Percentiles rank a stretch among this genome's conserved stretches.
Evolutionary conservation across 2,888 invertebrate genomes (phyloP).

Genomic region (Drosophila nr. perissopoda): DNA sequence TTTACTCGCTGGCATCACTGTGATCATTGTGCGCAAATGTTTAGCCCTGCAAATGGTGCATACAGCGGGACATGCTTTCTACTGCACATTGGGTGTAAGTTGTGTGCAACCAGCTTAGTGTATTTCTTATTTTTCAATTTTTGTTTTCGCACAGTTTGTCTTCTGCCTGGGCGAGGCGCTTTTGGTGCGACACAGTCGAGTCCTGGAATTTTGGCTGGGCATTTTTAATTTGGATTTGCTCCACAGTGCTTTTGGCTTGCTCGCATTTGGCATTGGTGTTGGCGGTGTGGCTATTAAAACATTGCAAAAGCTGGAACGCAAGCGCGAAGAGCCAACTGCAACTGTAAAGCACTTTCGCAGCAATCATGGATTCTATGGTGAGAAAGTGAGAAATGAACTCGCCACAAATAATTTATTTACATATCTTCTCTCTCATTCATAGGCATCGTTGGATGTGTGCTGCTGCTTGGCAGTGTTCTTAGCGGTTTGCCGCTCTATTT

Average conservation of each 20-base stretch:
- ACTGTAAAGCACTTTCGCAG: conserved; percentile 78
- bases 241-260: conserved; percentile 73
- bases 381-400: conserved; percentile 25
- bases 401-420: conserved; percentile 13
- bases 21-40: conserved; percentile 66
- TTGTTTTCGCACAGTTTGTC: conserved; percentile 68
- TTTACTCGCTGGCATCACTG: conserved; percentile 60
- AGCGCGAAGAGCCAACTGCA: conserved; percentile 73
- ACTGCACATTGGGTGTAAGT: conserved; percentile 83
- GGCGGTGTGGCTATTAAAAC: conserved; percentile 71
- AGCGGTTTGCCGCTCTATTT: conserved; percentile 63
- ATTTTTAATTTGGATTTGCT: conserved; percentile 60
- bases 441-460: conserved; percentile 77
- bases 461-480: conserved; percentile 66
- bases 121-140: neutral
- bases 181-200: conserved; percentile 73
- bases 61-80: conserved; percentile 83
- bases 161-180: conserved; percentile 81
- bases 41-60: conserved; percentile 76
- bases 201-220: conserved; percentile 57
- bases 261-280: conserved; percentile 78
- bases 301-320: conserved; percentile 59
- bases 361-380: conserved; percentile 79
- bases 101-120: neutral
- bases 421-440: conserved; percentile 13